Percentiles rank a stretch among this genome's conserved stretches.
Conservation (phyloP, 2,797 vertebrate genomes). For the Artibeus jamaicensis region DNA sequence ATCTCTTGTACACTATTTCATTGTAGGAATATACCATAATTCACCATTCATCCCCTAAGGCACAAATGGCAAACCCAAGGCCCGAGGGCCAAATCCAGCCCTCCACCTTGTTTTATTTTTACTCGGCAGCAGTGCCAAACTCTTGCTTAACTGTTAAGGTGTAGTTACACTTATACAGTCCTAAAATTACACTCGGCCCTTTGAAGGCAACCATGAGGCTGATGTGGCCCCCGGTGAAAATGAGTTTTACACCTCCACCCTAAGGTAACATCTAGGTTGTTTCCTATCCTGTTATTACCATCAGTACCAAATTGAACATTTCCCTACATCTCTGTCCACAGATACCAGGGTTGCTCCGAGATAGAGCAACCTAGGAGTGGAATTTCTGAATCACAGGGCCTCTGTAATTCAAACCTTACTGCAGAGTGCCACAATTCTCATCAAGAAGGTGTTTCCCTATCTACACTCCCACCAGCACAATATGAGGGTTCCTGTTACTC, state of each 20-base stretch:
- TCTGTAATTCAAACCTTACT: background rate
- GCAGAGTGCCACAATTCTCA: background rate
- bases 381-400: background rate
- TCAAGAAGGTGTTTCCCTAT: background rate
- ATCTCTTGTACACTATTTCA: background rate
- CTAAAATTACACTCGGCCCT: too few relatives aligned
- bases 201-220: too few relatives aligned
- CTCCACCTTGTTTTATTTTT: too few relatives aligned
- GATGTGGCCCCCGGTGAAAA: too few relatives aligned
- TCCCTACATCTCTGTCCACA: background rate
- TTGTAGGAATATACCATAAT: background rate
- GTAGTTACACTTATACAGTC: too few relatives aligned
- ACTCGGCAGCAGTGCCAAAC: accelerated
- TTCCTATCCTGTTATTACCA: background rate
- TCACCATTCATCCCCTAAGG: background rate
- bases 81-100: too few relatives aligned
- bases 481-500: background rate
- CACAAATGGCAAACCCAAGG: too few relatives aligned
- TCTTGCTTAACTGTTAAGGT: too few relatives aligned
- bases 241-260: too few relatives aligned
- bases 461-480: background rate
- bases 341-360: background rate
- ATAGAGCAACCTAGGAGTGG: background rate
- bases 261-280: background rate
- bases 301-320: background rate